Base-by-base conservation (phyloP, 2,113 vertebrate genomes). In the Dipodomys merriami region DNA sequence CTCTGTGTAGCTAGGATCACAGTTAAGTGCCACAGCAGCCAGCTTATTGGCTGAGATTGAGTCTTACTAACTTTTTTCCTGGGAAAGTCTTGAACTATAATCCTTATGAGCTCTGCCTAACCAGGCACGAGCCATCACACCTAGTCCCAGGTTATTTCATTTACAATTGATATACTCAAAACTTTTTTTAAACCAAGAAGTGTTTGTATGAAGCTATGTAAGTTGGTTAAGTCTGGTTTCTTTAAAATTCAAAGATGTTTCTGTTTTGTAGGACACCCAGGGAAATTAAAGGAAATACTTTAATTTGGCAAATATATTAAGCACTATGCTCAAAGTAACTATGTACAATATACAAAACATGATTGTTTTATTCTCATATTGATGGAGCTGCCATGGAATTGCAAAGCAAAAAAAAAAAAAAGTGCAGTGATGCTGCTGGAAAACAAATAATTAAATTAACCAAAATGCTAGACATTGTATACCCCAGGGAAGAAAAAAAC, bases 361-460 rank as follows among this genome's bases (percentile, higher is more conserved):
- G 44, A 35, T 1, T 94, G 20, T 30, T 68, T 92, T 86, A 78
- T 78, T 78, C 6, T 74, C 53, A 44, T 1, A 46, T 46, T 60
- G 83, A 72, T 27, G 83, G 30, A 85, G 19, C 23, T 92, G 9
- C 25, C 30, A 18, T 20, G 6, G 39, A 83, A 82, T 57, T 57
- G 53, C 53, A 57, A 57, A 57, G 53, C 15, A 57, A 57, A 18
- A 57, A 57, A 13, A 57, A 6, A 57, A 57, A 57, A 19, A 18
- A 15, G 53, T 57, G 25, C 46, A 15, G 44, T 65, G 13, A 86
- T 60, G 27, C 71, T 33, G 29, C 6, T 69, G 62, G 72, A 86
- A 64, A 60, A 79, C 27, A 89, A 73, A 87, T 64, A 82, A 83
- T 33, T 92, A 87, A 94, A 72, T 64, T 29, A 84, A 64, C 57